Percentiles rank a stretch among this genome's conserved stretches.
Evolutionary conservation across 2,888 invertebrate genomes (phyloP).

Genomic region (Pediacus dermestoides): DNA sequence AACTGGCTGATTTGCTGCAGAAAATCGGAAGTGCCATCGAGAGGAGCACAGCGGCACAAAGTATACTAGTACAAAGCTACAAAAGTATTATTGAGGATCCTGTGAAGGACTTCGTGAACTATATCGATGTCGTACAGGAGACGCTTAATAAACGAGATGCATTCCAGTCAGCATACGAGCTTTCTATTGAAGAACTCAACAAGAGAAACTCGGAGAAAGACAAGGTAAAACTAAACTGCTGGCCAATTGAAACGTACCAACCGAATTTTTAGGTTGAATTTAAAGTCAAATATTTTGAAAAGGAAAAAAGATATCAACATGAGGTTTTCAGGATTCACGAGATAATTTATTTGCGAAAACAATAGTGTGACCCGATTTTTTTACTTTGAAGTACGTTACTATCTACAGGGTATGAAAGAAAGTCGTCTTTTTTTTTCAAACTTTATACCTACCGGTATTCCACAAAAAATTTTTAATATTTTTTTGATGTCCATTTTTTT

Average conservation of each 20-base stretch:
- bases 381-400: too few species aligned
- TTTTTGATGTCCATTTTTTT: too few species aligned
- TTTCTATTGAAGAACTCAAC: slow-evolving; percentile 59
- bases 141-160: slow-evolving; percentile 61
- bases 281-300: slow-evolving; percentile 1
- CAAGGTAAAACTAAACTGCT: slow-evolving; percentile 56
- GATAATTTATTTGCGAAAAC: too few species aligned
- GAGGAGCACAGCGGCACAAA: slow-evolving; percentile 52
- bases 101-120: slow-evolving; percentile 61
- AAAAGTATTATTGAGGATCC: slow-evolving; percentile 49
- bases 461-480: too few species aligned
- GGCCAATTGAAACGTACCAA: too few species aligned
- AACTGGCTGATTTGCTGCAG: slow-evolving; percentile 50
- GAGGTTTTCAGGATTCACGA: too few species aligned
- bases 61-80: slow-evolving; percentile 48
- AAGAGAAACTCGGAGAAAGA: slow-evolving; percentile 61
- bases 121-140: slow-evolving; percentile 66
- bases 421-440: too few species aligned
- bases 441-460: too few species aligned
- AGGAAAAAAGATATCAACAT: too few species aligned
- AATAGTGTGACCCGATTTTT: too few species aligned
- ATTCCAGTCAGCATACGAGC: slow-evolving; percentile 63
- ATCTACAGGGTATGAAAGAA: too few species aligned
- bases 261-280: too few species aligned
- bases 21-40: slow-evolving; percentile 52